Evolutionary conservation across 2,797 vertebrate species (phyloP), one percentile per base, ranked within the genome.

Genomic region (Moxostoma hubbsi): DNA sequence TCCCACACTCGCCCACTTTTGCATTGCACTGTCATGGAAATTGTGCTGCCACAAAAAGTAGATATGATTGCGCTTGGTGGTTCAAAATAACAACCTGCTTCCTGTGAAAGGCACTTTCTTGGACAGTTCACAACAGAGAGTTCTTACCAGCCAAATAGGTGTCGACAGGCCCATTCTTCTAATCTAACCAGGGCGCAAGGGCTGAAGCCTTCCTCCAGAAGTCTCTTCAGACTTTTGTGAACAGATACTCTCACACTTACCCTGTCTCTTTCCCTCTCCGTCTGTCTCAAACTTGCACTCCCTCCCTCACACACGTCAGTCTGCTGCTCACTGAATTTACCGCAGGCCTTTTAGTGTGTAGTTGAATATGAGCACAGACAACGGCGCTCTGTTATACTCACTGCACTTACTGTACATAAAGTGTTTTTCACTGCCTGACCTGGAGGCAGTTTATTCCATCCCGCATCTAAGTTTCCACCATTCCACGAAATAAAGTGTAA

Each of bases 391-490:
- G 77, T 49, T 79, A 79, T 79, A 46, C 69, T 36, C 5, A 79
- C 77, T 66, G 77, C 77, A 79, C 69, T 79, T 73, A 79, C 70
- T 73, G 77, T 73, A 79, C 53, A 64, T 73, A 64, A 79, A 79
- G 69, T 79, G 68, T 79, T 63, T 53, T 73, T 72, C 69, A 66
- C 68, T 4, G 53, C 61, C 68, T 73, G 61, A 79, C 61, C 53
- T 73, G 46, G 50, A 71, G 76, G 76, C 64, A 67, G 64, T 77
- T 49, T 77, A 59, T 50, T 64, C 68, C 67, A 62, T 62, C 67
- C 76, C 15, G 36, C 67, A 63, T 64, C 18, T 62, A 54, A 54
- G 67, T 71, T 62, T 72, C 45, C 53, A 72, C 53, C 43, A 51
- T 79, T 72, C 69, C 69, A 66, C 53, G 12, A 71, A 71, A 78